Conservation (phyloP, 1,140 invertebrate genomes). For the Nomia melanderi region DNA sequence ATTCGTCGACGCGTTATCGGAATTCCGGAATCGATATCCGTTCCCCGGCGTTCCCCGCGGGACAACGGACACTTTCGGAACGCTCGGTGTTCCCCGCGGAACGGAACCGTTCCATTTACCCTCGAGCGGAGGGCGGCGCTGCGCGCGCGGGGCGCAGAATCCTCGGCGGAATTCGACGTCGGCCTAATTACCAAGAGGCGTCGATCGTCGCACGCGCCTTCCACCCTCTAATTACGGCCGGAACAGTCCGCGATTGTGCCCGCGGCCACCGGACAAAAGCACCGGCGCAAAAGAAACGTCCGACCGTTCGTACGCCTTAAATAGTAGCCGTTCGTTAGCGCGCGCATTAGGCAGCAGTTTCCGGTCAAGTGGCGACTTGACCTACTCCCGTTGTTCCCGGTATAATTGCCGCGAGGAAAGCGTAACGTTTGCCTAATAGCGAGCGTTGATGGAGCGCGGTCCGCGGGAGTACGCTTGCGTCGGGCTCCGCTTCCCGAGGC, state of each 20-base stretch:
- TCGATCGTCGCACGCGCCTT: too few relatives aligned
- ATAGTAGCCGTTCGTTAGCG: constrained; percentile 42
- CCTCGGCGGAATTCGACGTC: too few relatives aligned
- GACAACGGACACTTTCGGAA: background rate
- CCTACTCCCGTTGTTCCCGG: constrained; percentile 20
- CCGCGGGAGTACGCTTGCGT: background rate
- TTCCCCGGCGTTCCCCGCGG: too few relatives aligned
- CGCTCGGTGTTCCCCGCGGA: background rate
- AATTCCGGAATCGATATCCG: constrained; percentile 12
- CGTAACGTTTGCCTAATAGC: constrained; percentile 33
- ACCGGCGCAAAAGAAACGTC: constrained; percentile 9
- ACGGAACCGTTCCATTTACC: too few relatives aligned
- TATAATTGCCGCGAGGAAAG: constrained; percentile 28
- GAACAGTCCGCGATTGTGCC: background rate
- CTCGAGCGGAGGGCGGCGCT: too few relatives aligned
- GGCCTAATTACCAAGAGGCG: background rate
- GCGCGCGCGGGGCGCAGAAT: too few relatives aligned
- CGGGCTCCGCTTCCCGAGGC: too few relatives aligned
- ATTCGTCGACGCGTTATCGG: constrained; percentile 32
- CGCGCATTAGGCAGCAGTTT: constrained; percentile 25
- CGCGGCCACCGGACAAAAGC: too few relatives aligned
- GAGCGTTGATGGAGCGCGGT: constrained; percentile 16
- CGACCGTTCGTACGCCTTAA: background rate
- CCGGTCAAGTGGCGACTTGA: constrained; percentile 42
- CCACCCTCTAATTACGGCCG: background rate